Evolutionary conservation across 1,140 invertebrate species (phyloP), one percentile per base, ranked within the genome.

Genomic region (Chionoecetes opilio): DNA sequence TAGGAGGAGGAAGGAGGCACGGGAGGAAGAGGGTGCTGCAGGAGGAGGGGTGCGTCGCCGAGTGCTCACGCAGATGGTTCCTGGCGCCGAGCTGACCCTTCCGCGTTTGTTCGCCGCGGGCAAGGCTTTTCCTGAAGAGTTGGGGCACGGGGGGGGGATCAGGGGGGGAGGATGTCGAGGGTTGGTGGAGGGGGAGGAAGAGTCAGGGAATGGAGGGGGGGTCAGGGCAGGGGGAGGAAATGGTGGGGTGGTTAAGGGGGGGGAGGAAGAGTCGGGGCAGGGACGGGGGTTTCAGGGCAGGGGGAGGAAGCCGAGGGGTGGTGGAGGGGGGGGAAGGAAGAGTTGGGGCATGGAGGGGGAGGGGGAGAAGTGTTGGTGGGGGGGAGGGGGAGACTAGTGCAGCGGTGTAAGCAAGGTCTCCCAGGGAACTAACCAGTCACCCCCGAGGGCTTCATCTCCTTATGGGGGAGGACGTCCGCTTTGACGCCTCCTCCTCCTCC

Each of bases 41-140:
- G 46, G 46, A 53, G 46, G 46, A 53, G 46, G 63, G 21, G 63
- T 21, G 26, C 26, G 63, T 75, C 21, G 63, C 63, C n/a, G 21
- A 75, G 63, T 75, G 11, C 46, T 53, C 46, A 53, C 63, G n/a
- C 88, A 53, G 88, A 38, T 90, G 88, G 29, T 90, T 31, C 38
- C 88, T 90, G 88, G 88, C 88, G 88, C 88, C 88, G 63, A 11
- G 8, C 31, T 90, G 88, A 90, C 41, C 88, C 88, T 90, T 90
- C 88, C 88, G 88, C 29, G 38, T 90, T 90, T 53, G 88, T 53
- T n/a, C 31, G 41, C 88, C 88, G 41, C 3, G 88, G 41, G 32
- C 88, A 90, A 90, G 41, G 88, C 88, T 53, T 90, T 53, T 90
- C 88, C 88, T 53, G 38, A 90, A 46, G 88, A 46, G 41, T 11